These are phyloP conservation scores for Dolichoris vasculosae DNA, from an alignment of 1,140 invertebrate species.

Conservation along the genomic window DNA sequence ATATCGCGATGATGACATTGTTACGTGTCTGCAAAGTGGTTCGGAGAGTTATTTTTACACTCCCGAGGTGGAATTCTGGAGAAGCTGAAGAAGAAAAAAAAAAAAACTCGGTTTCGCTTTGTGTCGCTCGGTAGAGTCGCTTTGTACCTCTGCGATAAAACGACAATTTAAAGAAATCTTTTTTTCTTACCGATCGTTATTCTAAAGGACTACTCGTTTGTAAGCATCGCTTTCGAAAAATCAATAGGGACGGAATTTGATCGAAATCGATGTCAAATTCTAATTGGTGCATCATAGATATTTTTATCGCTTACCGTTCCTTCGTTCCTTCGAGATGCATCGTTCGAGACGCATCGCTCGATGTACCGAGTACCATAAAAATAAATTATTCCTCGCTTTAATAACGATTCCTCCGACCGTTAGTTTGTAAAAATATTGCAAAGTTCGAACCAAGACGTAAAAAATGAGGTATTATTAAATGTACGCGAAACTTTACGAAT, in stretches of 20 bases:
- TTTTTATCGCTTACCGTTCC: too few species aligned
- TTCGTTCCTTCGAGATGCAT: too few species aligned
- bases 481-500: too few species aligned
- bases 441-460: too few species aligned
- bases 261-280: too few species aligned
- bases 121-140: neutral
- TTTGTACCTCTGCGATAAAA: neutral
- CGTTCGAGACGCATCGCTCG: too few species aligned
- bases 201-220: neutral
- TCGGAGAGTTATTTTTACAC: slow-evolving; percentile 26
- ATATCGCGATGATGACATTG: slow-evolving; percentile 42
- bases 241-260: neutral
- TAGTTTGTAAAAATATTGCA: too few species aligned
- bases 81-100: neutral
- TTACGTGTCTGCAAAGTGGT: slow-evolving; percentile 21
- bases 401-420: too few species aligned
- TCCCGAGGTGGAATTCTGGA: neutral
- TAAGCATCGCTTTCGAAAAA: neutral
- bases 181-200: neutral
- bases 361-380: too few species aligned
- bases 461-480: too few species aligned
- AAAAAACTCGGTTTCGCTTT: neutral
- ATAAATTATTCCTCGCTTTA: too few species aligned
- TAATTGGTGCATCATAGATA: too few species aligned
- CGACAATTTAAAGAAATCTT: neutral